These are phyloP conservation scores for Cheirogaleus major DNA, from an alignment of 2,797 vertebrate genomes.

Conservation along the genomic window DNA sequence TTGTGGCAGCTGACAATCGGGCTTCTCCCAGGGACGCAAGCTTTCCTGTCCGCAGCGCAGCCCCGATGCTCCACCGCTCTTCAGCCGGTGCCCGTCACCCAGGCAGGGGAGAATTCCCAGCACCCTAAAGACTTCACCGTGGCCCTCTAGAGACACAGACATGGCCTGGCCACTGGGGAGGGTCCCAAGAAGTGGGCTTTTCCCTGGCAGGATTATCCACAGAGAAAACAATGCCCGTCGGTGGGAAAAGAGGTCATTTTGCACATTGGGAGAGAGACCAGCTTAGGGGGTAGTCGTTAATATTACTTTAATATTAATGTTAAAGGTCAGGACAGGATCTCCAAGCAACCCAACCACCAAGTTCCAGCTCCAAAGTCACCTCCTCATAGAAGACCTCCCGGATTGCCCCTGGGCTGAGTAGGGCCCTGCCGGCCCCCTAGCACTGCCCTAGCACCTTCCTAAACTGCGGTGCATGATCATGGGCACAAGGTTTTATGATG, in stretches of 20 bases:
- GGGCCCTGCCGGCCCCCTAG: not conserved
- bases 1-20: not conserved
- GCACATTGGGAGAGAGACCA: not conserved
- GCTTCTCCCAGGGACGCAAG: not conserved
- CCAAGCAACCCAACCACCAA: not conserved
- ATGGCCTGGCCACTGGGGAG: not conserved
- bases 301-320: too few relatives aligned
- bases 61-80: rapidly evolving
- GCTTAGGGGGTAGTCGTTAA: too few relatives aligned
- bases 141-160: not conserved
- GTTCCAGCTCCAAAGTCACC: not conserved
- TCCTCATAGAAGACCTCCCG: not conserved
- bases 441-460: not conserved
- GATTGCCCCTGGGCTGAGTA: not conserved
- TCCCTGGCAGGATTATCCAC: not conserved
- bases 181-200: not conserved
- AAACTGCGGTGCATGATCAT: too few relatives aligned
- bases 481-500: not conserved
- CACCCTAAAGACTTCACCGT: not conserved
- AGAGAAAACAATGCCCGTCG: not conserved
- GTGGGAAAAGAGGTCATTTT: not conserved
- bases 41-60: not conserved
- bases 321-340: not conserved
- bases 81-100: not conserved
- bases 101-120: not conserved